Conservation (phyloP, 2,113 vertebrate species). For the Tympanuchus pallidicinctus region DNA sequence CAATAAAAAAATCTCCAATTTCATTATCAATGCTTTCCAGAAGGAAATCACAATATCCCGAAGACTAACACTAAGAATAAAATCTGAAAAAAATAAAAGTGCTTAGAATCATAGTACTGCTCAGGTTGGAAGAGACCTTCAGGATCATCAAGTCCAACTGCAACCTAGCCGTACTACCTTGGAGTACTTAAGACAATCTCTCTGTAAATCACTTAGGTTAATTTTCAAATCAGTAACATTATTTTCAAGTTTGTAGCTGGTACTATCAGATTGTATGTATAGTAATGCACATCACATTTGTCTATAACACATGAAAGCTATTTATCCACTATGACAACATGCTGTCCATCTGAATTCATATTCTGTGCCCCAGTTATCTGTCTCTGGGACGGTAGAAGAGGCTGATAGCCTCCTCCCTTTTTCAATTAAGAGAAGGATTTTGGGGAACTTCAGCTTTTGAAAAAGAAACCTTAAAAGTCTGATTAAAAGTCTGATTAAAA, state of each 20-base stretch:
- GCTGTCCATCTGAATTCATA: not conserved
- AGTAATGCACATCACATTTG: not conserved
- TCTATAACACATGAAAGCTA: not conserved
- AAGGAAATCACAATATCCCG: not conserved
- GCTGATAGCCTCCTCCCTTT: not conserved
- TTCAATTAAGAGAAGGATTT: not conserved
- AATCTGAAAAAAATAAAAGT: not conserved
- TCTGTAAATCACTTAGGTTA: not conserved
- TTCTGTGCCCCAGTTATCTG: not conserved
- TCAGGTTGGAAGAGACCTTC: too few relatives aligned
- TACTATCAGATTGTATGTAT: not conserved
- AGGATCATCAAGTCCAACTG: too few relatives aligned
- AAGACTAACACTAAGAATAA: not conserved
- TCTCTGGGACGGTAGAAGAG: not conserved
- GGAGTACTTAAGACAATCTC: not conserved
- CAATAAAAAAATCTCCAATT: not conserved
- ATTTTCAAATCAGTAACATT: not conserved
- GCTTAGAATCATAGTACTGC: not conserved
- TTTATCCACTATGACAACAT: not conserved
- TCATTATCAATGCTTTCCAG: rapidly evolving
- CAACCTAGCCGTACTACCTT: too few relatives aligned
- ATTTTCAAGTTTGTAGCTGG: not conserved
- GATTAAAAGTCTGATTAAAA: too few relatives aligned
- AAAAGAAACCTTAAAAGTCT: not conserved
- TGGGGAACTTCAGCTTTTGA: not conserved